Conservation (phyloP, 2,113 vertebrate genomes). For the Maccullochella peelii region DNA sequence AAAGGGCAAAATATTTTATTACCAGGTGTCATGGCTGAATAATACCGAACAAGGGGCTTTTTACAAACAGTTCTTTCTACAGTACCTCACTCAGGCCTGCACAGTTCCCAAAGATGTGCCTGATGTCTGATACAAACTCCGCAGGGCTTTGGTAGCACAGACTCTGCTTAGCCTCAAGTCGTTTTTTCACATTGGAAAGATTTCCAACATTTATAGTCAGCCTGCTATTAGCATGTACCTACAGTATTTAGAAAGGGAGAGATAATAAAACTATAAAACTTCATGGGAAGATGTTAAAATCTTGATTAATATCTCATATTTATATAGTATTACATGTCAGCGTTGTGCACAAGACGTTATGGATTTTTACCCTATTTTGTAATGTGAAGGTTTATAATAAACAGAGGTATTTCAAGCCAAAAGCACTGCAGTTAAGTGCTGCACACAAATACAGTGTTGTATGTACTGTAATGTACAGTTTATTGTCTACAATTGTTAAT, state of each 20-base stretch:
- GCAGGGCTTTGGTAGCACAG: conserved; percentile 86
- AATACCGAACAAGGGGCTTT: not conserved
- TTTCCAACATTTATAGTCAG: conserved; percentile 88
- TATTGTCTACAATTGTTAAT: not conserved
- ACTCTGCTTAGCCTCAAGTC: conserved; percentile 85
- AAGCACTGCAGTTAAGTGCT: not conserved
- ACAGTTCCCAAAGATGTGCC: conserved; percentile 89
- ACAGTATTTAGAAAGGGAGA: conserved; percentile 59
- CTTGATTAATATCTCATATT: not conserved
- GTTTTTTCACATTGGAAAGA: conserved; percentile 86
- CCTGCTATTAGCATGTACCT: conserved; percentile 54
- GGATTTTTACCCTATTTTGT: not conserved
- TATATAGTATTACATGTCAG: not conserved
- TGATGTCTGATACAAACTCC: conserved; percentile 89
- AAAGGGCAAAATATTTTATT: not conserved
- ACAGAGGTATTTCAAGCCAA: not conserved
- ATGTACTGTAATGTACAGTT: not conserved
- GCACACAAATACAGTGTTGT: not conserved
- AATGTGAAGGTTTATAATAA: conserved; percentile 4
- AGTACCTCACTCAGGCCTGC: conserved; percentile 85
- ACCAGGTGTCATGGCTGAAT: not conserved
- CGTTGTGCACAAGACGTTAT: not conserved
- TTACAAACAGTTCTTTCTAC: conserved; percentile 39
- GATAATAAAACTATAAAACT: conserved; percentile 39
- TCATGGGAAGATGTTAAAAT: conserved; percentile 24